A percentile compares a stretch with the other conserved stretches of the same genome.
phyloP scores from a whole-genome alignment of 2,888 invertebrate species.

The Busseola fusca region DNA sequence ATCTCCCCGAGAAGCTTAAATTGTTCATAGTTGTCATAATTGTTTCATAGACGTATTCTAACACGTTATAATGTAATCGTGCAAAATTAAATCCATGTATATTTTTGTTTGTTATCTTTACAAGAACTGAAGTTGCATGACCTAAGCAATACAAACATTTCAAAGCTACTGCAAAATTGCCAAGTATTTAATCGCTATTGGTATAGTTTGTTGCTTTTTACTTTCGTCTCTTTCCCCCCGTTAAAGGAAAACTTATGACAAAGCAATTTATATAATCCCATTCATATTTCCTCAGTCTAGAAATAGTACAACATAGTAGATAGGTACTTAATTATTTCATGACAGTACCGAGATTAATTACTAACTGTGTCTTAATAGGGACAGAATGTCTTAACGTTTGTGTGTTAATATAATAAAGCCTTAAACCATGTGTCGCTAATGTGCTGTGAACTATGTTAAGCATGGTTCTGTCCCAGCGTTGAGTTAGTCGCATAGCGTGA shows the following conservation, averaged over 20 bases:
- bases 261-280: conserved; percentile 39
- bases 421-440: conserved; percentile 29
- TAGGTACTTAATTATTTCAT: conserved; percentile 45
- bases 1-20: not conserved
- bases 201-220: conserved; percentile 3
- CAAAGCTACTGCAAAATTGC: not conserved
- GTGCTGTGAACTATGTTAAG: conserved; percentile 4
- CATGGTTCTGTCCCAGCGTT: conserved; percentile 15
- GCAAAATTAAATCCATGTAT: not conserved
- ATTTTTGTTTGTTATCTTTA: not conserved
- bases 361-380: conserved; percentile 34
- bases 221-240: conserved; percentile 8
- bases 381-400: conserved; percentile 23
- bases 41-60: not conserved
- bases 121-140: not conserved
- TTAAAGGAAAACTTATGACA: conserved; percentile 36
- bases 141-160: not conserved
- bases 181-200: conserved; percentile 5
- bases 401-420: conserved; percentile 32
- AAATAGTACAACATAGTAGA: conserved; percentile 36
- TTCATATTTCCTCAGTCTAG: conserved; percentile 42
- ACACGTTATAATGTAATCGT: not conserved
- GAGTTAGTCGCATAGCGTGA: conserved; percentile 13
- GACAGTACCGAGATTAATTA: conserved; percentile 47
- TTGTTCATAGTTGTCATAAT: not conserved